These are phyloP conservation scores for Scaptodrosophila lebanonensis DNA, from an alignment of 1,140 invertebrate species.

Conservation along the genomic window DNA sequence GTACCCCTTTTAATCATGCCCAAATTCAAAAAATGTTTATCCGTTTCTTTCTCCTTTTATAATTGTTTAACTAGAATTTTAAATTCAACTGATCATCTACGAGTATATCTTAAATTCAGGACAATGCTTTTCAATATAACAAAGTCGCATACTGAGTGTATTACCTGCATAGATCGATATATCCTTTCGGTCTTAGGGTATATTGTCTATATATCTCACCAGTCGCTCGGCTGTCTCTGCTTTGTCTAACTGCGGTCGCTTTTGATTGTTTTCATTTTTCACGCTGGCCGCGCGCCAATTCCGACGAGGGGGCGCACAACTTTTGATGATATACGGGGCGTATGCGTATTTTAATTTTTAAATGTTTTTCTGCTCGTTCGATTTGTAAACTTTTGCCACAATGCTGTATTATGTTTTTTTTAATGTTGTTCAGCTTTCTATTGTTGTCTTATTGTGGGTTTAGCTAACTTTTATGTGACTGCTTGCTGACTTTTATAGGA, in stretches of 20 bases:
- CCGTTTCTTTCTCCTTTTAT: no score
- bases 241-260: constrained; percentile 64
- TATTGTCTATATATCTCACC: constrained; percentile 28
- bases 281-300: constrained; percentile 58
- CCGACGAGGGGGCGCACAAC: constrained; percentile 10
- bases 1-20: no score
- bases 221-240: constrained; percentile 37
- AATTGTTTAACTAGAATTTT: no score
- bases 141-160: no score
- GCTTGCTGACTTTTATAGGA: constrained; percentile 38
- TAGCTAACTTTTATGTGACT: constrained; percentile 10
- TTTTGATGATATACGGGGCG: constrained; percentile 18
- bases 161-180: no score
- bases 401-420: constrained; percentile 31
- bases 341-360: constrained; percentile 32
- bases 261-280: constrained; percentile 46
- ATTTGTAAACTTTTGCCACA: constrained; percentile 35
- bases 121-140: no score
- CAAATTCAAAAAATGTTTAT: no score
- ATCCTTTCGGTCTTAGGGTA: no score
- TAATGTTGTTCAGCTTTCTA: background rate
- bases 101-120: no score
- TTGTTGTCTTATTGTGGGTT: constrained; percentile 24
- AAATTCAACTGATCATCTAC: no score
- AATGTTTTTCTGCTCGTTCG: constrained; percentile 6